Conservation (phyloP, 1,140 invertebrate species). For the Melipona quadrifasciata region DNA sequence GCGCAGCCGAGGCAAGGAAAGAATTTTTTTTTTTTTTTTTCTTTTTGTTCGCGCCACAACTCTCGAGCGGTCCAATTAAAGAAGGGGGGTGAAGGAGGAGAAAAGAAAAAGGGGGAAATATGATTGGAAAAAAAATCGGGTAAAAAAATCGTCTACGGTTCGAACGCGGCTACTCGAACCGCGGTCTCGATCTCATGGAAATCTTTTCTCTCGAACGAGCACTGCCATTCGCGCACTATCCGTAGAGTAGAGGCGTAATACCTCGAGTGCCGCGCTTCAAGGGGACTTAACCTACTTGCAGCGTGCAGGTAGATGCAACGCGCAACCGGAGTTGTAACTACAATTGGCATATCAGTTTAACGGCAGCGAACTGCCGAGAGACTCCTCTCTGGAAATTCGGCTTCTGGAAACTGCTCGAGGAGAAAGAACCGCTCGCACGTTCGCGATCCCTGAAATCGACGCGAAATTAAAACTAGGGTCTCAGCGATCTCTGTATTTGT, state of each 20-base stretch:
- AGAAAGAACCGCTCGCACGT: background rate
- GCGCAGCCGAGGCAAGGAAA: background rate
- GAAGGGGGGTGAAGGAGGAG: background rate
- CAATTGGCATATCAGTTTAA: conserved; percentile 77
- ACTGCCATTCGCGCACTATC: conserved; percentile 63
- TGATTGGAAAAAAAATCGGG: background rate
- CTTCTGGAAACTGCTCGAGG: background rate
- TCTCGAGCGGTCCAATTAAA: conserved; percentile 17
- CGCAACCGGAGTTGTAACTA: conserved; percentile 57
- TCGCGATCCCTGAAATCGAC: conserved; percentile 2
- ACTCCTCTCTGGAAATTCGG: conserved; percentile 61
- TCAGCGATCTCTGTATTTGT: conserved; percentile 5
- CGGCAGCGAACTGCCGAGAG: conserved; percentile 20
- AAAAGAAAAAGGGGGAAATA: background rate
- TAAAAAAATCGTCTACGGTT: background rate
- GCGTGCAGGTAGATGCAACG: conserved; percentile 7
- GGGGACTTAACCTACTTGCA: conserved; percentile 38
- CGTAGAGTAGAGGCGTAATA: background rate
- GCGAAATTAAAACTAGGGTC: too few species aligned
- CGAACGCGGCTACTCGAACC: conserved; percentile 7
- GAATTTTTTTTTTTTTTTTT: background rate
- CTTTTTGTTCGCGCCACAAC: background rate
- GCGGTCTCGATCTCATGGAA: conserved; percentile 42
- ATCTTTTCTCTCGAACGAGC: conserved; percentile 56
- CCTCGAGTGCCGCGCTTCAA: conserved; percentile 33